phyloP scores from a whole-genome alignment of 1,140 invertebrate species.

The Stratiolaelaps scimitus region DNA sequence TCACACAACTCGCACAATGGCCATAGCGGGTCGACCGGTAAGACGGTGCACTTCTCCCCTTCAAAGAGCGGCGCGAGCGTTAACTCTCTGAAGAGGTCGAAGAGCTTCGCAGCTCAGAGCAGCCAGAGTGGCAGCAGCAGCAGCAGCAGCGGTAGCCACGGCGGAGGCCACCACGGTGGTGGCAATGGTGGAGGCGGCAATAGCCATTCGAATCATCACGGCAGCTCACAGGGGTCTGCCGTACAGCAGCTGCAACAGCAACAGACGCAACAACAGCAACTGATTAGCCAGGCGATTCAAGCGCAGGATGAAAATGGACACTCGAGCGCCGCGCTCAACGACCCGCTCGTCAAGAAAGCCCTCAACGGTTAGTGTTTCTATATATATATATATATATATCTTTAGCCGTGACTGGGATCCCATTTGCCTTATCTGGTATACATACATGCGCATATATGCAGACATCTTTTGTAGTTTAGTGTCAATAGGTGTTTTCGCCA shows the following conservation, averaged over 20 bases:
- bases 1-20: too few species aligned
- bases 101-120: conserved; percentile 25
- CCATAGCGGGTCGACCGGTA: not conserved
- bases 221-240: too few species aligned
- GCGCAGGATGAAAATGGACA: conserved; percentile 27
- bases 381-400: too few species aligned
- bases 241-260: too few species aligned
- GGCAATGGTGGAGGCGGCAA: too few species aligned
- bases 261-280: conserved; percentile 19
- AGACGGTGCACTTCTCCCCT: conserved; percentile 29
- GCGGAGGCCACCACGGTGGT: not conserved
- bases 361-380: conserved; percentile 23
- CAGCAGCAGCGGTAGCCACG: not conserved
- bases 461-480: too few species aligned
- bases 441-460: too few species aligned
- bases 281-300: conserved; percentile 23
- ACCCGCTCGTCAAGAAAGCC: conserved; percentile 23
- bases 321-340: conserved; percentile 22
- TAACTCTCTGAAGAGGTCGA: conserved; percentile 28
- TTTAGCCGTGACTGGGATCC: too few species aligned
- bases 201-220: too few species aligned
- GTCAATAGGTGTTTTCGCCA: too few species aligned
- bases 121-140: conserved; percentile 2
- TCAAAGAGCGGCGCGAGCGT: conserved; percentile 13
- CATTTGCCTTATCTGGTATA: too few species aligned